Percentiles rank a stretch among this genome's conserved stretches.
phyloP scores from a whole-genome alignment of 1,140 invertebrate species.

The Heliconius eleuchia region DNA sequence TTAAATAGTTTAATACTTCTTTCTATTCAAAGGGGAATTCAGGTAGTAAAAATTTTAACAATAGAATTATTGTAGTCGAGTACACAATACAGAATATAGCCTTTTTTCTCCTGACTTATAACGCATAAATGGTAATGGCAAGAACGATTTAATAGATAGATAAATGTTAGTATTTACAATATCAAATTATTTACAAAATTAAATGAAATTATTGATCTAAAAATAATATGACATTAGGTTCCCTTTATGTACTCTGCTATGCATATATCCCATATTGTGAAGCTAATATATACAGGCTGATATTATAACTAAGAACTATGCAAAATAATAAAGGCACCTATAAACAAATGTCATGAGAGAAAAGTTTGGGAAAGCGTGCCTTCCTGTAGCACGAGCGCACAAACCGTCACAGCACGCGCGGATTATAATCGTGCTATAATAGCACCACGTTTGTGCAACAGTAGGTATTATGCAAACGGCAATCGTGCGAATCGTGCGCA shows the following conservation, averaged over 20 bases:
- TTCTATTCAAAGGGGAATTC: not conserved
- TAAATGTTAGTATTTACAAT: too few species aligned
- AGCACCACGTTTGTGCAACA: conserved; percentile 71
- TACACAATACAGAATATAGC: not conserved
- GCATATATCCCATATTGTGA: too few species aligned
- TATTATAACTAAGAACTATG: too few species aligned
- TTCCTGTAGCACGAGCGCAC: conserved; percentile 61
- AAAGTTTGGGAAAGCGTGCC: conserved; percentile 67
- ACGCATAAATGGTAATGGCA: not conserved
- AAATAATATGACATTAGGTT: too few species aligned
- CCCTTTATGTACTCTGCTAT: too few species aligned
- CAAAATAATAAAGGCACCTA: too few species aligned
- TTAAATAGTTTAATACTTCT: not conserved
- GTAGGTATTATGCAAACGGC: conserved; percentile 67
- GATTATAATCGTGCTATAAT: conserved; percentile 72
- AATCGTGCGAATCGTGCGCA: conserved; percentile 71
- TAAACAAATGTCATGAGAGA: conserved; percentile 25
- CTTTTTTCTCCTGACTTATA: not conserved
- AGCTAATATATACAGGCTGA: too few species aligned
- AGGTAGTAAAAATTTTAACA: conserved; percentile 9
- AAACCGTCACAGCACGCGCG: conserved; percentile 71
- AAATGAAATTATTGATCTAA: too few species aligned
- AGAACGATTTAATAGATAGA: not conserved
- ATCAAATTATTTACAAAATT: too few species aligned
- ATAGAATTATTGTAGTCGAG: not conserved